These are phyloP conservation scores for Hirtodrosophila confusa DNA, from an alignment of 2,888 invertebrate species.

Conservation along the genomic window DNA sequence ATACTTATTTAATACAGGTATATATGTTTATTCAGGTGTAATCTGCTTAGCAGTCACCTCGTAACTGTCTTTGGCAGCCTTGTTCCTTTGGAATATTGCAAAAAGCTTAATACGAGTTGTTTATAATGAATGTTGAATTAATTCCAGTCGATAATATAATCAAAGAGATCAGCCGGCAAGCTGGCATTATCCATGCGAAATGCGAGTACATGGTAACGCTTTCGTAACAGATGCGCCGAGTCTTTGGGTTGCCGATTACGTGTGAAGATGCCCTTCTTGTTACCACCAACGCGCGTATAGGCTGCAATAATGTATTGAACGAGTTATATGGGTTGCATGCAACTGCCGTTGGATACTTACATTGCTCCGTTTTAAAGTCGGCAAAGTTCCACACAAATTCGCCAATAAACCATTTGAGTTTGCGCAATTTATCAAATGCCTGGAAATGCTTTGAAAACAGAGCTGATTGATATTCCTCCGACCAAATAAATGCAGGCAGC, in stretches of 20 bases:
- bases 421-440: slow-evolving; percentile 93
- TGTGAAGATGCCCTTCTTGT: slow-evolving; percentile 95
- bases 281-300: slow-evolving; percentile 90
- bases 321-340: not conserved
- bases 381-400: slow-evolving; percentile 99
- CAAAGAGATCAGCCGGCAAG: slow-evolving; percentile 86
- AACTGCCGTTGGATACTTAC: slow-evolving; percentile 84
- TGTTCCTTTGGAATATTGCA: slow-evolving; percentile 1
- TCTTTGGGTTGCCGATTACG: slow-evolving; percentile 95
- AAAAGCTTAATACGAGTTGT: not conserved
- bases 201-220: slow-evolving; percentile 89
- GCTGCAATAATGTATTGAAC: slow-evolving; percentile 85
- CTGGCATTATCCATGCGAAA: slow-evolving; percentile 86
- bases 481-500: slow-evolving; percentile 94
- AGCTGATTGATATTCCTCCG: slow-evolving; percentile 96
- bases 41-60: slow-evolving; percentile 3
- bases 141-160: slow-evolving; percentile 84
- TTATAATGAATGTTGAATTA: slow-evolving; percentile 9
- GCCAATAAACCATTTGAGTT: slow-evolving; percentile 93
- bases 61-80: not conserved
- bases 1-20: no score
- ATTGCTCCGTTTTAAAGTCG: slow-evolving; percentile 97
- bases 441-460: slow-evolving; percentile 93
- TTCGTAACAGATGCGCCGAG: slow-evolving; percentile 91
- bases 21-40: not conserved